phyloP scores from a whole-genome alignment of 2,888 invertebrate genomes.

The Drosophila maculinotata region DNA sequence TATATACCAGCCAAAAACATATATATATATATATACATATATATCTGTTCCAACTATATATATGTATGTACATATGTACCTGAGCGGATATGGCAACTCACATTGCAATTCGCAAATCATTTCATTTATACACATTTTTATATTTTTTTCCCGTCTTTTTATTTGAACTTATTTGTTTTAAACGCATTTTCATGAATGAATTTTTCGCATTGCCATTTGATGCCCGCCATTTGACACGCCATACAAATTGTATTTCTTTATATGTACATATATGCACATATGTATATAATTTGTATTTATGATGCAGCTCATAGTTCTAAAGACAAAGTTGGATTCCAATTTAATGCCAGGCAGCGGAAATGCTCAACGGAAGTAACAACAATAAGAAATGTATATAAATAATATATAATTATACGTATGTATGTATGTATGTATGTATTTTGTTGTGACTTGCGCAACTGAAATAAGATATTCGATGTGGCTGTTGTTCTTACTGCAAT shows the following conservation, averaged over 20 bases:
- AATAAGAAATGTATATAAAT: constrained; percentile 5
- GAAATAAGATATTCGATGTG: constrained; percentile 4
- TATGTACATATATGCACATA: constrained; percentile 1
- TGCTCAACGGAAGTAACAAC: constrained; percentile 55
- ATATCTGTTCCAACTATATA: no score
- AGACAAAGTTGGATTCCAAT: constrained; percentile 16
- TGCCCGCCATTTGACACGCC: constrained; percentile 30
- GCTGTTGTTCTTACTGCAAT: neutral
- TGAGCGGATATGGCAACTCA: constrained; percentile 76
- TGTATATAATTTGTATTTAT: constrained; percentile 22
- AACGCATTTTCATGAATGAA: constrained; percentile 65
- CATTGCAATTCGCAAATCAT: constrained; percentile 65
- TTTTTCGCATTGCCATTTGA: constrained; percentile 43
- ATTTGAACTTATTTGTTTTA: constrained; percentile 31
- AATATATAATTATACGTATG: neutral
- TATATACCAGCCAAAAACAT: constrained; percentile 50
- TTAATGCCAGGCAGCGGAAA: constrained; percentile 49
- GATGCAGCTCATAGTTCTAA: constrained; percentile 3
- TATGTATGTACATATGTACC: constrained; percentile 36
- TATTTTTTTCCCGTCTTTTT: constrained; percentile 8
- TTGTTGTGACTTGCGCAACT: neutral
- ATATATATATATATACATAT: constrained; percentile 1
- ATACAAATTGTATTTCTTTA: constrained; percentile 11
- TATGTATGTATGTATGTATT: constrained; percentile 9
- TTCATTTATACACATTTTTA: constrained; percentile 23